These are phyloP conservation scores for Heteromormyrus szaboi DNA, from an alignment of 2,797 vertebrate species.

Conservation along the genomic window DNA sequence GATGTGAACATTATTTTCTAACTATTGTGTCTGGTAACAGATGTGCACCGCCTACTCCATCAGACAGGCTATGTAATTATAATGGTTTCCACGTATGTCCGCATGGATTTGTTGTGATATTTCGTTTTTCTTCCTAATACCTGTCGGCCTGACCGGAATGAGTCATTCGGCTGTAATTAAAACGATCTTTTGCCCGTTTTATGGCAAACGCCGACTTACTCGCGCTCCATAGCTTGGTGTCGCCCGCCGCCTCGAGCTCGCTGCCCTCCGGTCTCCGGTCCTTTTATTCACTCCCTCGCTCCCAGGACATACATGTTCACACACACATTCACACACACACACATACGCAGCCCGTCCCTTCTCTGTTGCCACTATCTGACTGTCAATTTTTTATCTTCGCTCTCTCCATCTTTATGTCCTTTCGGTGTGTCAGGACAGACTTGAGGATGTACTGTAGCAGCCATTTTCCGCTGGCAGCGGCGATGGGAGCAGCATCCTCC, in stretches of 20 bases:
- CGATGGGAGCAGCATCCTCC: constrained; percentile 55
- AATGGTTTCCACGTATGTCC: not conserved
- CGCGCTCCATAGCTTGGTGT: constrained; percentile 76
- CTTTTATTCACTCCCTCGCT: constrained; percentile 58
- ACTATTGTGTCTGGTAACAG: constrained; percentile 47
- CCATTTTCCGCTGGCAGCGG: constrained; percentile 73
- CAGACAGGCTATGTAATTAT: constrained; percentile 16
- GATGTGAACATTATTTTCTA: not conserved
- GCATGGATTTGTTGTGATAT: not conserved
- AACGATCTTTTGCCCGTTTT: not conserved
- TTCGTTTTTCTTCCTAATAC: not conserved
- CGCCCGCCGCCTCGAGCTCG: constrained; percentile 67
- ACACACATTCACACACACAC: constrained; percentile 25
- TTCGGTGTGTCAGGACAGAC: constrained; percentile 67
- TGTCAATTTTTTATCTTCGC: constrained; percentile 63
- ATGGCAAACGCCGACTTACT: constrained; percentile 60
- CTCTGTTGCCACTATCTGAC: constrained; percentile 46
- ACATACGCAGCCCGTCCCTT: constrained; percentile 42
- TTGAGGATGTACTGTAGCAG: constrained; percentile 67
- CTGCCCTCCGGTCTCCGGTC: constrained; percentile 46
- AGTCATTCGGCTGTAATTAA: not conserved
- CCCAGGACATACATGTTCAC: constrained; percentile 26
- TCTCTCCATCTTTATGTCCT: constrained; percentile 66
- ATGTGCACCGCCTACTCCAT: constrained; percentile 40
- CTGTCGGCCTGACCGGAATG: not conserved